Evolutionary conservation across 2,797 vertebrate species (phyloP).

Genomic region (Bradypodion pumilum): DNA sequence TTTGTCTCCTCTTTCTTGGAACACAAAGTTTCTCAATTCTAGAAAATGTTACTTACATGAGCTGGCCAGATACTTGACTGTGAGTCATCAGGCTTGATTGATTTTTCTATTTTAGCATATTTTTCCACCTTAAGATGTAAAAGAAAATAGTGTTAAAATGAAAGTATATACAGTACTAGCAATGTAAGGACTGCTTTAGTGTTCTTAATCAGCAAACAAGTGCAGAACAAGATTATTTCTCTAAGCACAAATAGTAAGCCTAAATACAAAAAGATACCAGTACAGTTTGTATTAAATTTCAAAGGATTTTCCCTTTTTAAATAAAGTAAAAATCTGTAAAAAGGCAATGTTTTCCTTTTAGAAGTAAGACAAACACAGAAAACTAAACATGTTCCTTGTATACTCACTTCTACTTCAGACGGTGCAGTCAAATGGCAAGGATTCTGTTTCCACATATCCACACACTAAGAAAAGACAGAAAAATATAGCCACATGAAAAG

Average conservation of each 20-base stretch:
- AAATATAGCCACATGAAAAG: not conserved
- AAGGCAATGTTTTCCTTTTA: not conserved
- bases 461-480: constrained; percentile 80
- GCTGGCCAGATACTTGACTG: constrained; percentile 95
- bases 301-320: too few relatives aligned
- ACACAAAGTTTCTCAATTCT: constrained; percentile 39
- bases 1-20: constrained; percentile 35
- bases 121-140: constrained; percentile 89
- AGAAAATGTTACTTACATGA: constrained; percentile 81
- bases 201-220: not conserved
- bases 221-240: not conserved
- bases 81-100: constrained; percentile 89
- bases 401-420: constrained; percentile 96
- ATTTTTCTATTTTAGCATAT: constrained; percentile 95
- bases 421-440: constrained; percentile 90
- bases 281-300: too few relatives aligned
- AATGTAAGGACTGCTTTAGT: not conserved
- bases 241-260: too few relatives aligned
- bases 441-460: constrained; percentile 97
- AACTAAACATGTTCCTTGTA: not conserved
- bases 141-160: constrained; percentile 28
- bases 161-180: not conserved
- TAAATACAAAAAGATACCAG: too few relatives aligned
- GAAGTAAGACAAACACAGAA: not conserved
- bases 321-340: too few relatives aligned